Percentiles rank a stretch among this genome's conserved stretches.
These are phyloP conservation scores for Glossosoma conforme DNA, from an alignment of 1,140 invertebrate species.

Conservation along the genomic window DNA sequence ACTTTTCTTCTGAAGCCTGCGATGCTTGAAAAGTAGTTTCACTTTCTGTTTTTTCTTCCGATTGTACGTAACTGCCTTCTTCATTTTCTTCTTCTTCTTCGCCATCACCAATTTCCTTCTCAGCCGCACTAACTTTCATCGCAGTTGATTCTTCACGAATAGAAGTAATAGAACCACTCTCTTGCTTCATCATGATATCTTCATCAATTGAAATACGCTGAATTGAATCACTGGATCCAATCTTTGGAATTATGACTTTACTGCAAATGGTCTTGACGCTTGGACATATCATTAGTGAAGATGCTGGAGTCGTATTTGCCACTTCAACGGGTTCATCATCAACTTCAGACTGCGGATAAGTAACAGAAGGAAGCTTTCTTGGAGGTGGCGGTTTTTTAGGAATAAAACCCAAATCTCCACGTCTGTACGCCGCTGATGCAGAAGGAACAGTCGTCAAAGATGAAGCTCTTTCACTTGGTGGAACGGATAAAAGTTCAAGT, in stretches of 20 bases:
- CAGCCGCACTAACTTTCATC: neutral
- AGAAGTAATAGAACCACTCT: conserved; percentile 29
- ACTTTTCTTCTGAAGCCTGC: no score
- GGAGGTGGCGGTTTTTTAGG: conserved; percentile 34
- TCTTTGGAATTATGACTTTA: conserved; percentile 9
- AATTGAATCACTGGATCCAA: conserved; percentile 1
- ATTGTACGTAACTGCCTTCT: no score
- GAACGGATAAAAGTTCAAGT: conserved; percentile 42
- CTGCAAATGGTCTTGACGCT: conserved; percentile 17
- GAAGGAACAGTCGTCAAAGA: conserved; percentile 42
- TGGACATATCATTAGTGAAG: neutral
- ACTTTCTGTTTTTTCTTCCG: no score
- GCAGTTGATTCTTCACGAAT: conserved; percentile 14
- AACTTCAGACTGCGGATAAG: conserved; percentile 12
- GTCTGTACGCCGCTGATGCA: conserved; percentile 44
- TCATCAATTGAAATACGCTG: neutral
- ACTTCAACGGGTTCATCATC: conserved; percentile 1
- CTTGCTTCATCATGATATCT: neutral
- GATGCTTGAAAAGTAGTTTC: no score
- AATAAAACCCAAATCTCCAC: conserved; percentile 54
- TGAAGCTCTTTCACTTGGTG: conserved; percentile 30
- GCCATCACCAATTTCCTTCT: neutral
- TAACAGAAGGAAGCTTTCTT: conserved; percentile 12
- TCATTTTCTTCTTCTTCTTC: neutral
- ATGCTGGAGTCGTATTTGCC: neutral